Conservation (phyloP, 2,113 vertebrate genomes). For the Pleuronectes platessa region DNA sequence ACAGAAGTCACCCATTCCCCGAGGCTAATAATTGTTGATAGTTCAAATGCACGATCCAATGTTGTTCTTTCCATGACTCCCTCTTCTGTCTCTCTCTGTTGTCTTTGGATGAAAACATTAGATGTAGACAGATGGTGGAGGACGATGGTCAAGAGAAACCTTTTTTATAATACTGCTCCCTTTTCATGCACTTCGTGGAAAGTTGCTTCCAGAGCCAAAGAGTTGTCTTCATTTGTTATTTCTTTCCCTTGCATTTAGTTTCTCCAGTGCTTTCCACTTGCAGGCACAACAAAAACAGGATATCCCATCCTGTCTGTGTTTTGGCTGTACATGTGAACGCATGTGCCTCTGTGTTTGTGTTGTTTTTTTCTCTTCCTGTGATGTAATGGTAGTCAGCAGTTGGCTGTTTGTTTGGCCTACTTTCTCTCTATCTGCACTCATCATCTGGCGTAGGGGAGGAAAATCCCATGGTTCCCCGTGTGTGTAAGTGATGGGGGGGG, state of each 20-base stretch:
- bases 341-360: constrained; percentile 42
- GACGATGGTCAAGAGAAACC: constrained; percentile 27
- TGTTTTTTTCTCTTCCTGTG: constrained; percentile 40
- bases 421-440: constrained; percentile 72
- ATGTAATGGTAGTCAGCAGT: constrained; percentile 67
- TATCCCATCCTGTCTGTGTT: constrained; percentile 53
- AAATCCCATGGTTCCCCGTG: constrained; percentile 66
- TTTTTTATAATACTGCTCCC: constrained; percentile 12
- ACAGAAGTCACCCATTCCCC: constrained; percentile 21
- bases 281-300: constrained; percentile 73
- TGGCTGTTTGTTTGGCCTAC: constrained; percentile 76
- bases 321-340: constrained; percentile 39
- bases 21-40: constrained; percentile 34
- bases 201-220: constrained; percentile 36
- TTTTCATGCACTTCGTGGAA: constrained; percentile 32
- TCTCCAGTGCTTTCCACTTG: constrained; percentile 26
- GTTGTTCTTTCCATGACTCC: constrained; percentile 62
- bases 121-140: constrained; percentile 55
- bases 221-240: constrained; percentile 32
- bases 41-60: constrained; percentile 39
- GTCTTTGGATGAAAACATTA: constrained; percentile 55
- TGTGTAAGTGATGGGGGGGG: constrained; percentile 42
- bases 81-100: constrained; percentile 53
- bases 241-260: not conserved
- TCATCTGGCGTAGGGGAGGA: constrained; percentile 71